A percentile compares a stretch with the other conserved stretches of the same genome.
Conservation (phyloP, 1,140 invertebrate species). For the Philopotamus ludificatus region DNA sequence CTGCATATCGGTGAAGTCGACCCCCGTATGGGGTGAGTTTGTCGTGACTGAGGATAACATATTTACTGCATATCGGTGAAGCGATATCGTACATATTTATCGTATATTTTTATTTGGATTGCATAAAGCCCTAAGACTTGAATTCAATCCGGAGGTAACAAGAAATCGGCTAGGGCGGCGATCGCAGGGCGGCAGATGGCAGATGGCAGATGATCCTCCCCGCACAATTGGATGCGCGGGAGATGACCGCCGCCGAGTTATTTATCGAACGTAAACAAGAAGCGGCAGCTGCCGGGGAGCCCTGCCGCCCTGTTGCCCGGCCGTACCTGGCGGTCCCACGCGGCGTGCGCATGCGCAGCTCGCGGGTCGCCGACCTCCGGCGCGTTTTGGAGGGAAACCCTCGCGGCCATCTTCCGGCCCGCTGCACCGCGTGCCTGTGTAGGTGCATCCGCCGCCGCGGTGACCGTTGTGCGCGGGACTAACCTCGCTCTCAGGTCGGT, state of each 20-base stretch:
- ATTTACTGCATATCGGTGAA: too few species aligned
- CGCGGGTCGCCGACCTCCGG: slow-evolving; percentile 32
- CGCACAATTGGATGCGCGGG: neutral
- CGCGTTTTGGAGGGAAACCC: slow-evolving; percentile 37
- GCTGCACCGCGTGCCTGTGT: neutral
- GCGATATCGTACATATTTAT: too few species aligned
- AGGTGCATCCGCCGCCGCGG: neutral
- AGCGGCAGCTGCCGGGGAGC: slow-evolving; percentile 1
- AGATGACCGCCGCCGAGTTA: neutral
- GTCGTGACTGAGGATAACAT: too few species aligned
- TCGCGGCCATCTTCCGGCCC: slow-evolving; percentile 31
- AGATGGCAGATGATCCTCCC: slow-evolving; percentile 21
- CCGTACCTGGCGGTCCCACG: too few species aligned
- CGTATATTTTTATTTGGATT: too few species aligned
- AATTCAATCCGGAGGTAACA: too few species aligned
- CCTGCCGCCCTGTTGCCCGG: too few species aligned
- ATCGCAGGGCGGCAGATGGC: neutral
- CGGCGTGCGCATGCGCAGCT: slow-evolving; percentile 21
- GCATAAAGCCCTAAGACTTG: too few species aligned
- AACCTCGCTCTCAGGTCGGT: too few species aligned
- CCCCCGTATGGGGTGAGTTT: too few species aligned
- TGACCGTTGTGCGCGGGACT: neutral
- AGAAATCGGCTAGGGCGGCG: too few species aligned
- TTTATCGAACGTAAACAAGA: neutral
- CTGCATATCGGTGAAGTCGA: too few species aligned